Percentiles rank a stretch among this genome's conserved stretches.
Conservation (phyloP, 30 jellyfish, hydroid and myxozoan genomes). For the Aurelia coerulea region DNA sequence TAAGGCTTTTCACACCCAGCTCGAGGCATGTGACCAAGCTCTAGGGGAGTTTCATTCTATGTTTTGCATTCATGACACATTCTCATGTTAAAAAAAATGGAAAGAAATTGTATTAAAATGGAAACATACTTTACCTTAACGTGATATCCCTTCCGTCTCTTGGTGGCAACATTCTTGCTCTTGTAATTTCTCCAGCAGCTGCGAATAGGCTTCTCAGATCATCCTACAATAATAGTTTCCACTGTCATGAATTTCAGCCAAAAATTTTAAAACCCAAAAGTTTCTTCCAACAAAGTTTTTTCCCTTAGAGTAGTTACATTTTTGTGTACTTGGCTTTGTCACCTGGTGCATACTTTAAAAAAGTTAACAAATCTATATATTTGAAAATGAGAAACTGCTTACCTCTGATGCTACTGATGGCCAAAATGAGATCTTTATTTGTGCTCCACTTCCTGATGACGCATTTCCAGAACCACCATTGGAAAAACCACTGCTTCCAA, state of each 20-base stretch:
- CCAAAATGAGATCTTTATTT: conserved; percentile 37
- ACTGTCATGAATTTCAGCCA: background rate
- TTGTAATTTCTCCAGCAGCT: conserved; percentile 61
- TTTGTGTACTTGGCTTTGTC: background rate
- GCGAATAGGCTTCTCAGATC: conserved; percentile 50
- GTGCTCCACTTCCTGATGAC: background rate
- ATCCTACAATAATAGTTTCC: conserved; percentile 31
- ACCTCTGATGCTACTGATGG: conserved; percentile 40
- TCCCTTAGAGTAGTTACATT: too few species aligned
- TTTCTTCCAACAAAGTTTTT: too few species aligned
- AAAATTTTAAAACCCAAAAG: too few species aligned
- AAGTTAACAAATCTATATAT: background rate
- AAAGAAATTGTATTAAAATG: background rate
- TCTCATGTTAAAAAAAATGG: background rate
- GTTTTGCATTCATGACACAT: too few species aligned
- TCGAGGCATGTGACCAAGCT: background rate
- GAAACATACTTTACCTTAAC: conserved; percentile 49
- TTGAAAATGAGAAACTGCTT: background rate
- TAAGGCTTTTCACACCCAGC: background rate
- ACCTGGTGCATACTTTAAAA: background rate
- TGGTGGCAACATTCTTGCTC: conserved; percentile 76
- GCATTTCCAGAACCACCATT: background rate
- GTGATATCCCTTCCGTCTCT: conserved; percentile 90
- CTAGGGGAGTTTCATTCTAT: too few species aligned
- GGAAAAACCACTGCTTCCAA: background rate